phyloP scores from a whole-genome alignment of 2,888 invertebrate genomes.

The Cybosia mesomella region DNA sequence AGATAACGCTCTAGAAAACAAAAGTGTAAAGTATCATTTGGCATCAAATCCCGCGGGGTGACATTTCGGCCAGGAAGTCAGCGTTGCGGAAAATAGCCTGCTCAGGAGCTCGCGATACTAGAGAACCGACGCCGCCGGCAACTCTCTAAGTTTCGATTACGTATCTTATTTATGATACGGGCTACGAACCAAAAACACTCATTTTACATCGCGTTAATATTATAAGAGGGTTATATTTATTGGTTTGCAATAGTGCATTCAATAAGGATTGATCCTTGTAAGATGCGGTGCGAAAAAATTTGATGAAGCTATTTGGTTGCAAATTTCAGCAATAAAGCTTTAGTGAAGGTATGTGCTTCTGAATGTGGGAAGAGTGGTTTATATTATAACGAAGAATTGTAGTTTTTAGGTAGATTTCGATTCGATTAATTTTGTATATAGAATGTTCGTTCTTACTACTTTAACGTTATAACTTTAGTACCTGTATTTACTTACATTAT shows the following conservation, averaged over 20 bases:
- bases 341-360: neutral
- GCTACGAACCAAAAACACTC: constrained; percentile 28
- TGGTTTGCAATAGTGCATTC: constrained; percentile 8
- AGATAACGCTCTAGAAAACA: constrained; percentile 47
- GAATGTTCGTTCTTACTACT: no score
- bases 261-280: constrained; percentile 8
- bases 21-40: constrained; percentile 60
- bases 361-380: neutral
- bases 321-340: neutral
- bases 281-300: neutral
- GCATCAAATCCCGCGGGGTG: constrained; percentile 56
- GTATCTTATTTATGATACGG: constrained; percentile 39
- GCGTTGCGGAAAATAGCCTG: constrained; percentile 68
- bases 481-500: no score
- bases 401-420: no score
- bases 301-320: neutral
- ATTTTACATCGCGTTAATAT: constrained; percentile 20
- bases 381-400: no score
- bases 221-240: constrained; percentile 16
- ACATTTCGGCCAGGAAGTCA: constrained; percentile 52
- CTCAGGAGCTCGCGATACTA: constrained; percentile 49
- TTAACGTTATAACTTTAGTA: no score
- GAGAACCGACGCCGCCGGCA: constrained; percentile 29
- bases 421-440: no score
- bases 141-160: constrained; percentile 40